Evolutionary conservation across 2,797 vertebrate species (phyloP), one percentile per base, ranked within the genome.

Genomic region (Cephalopachus bancanus): DNA sequence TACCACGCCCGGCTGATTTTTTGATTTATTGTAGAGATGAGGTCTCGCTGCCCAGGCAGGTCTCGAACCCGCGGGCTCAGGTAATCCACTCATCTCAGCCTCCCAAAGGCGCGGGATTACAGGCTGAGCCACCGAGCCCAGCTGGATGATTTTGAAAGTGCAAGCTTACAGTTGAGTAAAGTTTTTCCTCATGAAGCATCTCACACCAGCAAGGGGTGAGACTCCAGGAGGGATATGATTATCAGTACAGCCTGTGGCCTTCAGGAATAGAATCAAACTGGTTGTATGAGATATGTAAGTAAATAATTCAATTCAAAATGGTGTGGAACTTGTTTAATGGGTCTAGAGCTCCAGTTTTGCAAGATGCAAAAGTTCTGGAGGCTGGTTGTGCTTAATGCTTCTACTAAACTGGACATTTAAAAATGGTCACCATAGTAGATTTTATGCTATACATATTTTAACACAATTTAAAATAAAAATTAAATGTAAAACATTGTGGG

Each of bases 381-480:
- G 33, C 33, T 69, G 67, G n/a, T 33, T 33, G n/a, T n/a, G 9
- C n/a, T 33, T 33, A 69, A 20, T n/a, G 33, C 16, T 67, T 17
- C n/a, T 69, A n/a, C n/a, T 33, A 9, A 69, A 69, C 8, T 17
- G 67, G 9, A 20, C 17, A 69, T 17, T 69, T 69, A 33, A 69
- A 69, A 69, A 20, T 69, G n/a, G 17, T 69, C 33, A 37, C 37
- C 37, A 37, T 37, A 37, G 28, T 76, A 67, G n/a, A 60, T 85
- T 80, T 89, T 44, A 19, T n/a, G 37, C 55, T 44, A 24, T 26
- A n/a, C 84, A 22, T 22, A 24, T 79, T 74, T 96, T 64, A 74
- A 81, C 74, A 91, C 53, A 76, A 92, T 91, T 95, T 30, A 93
- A 88, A 69, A 83, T 59, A 64, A 78, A 62, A 72, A 69, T 30